phyloP scores from a whole-genome alignment of 2,113 vertebrate genomes.

The Syrrhaptes paradoxus region DNA sequence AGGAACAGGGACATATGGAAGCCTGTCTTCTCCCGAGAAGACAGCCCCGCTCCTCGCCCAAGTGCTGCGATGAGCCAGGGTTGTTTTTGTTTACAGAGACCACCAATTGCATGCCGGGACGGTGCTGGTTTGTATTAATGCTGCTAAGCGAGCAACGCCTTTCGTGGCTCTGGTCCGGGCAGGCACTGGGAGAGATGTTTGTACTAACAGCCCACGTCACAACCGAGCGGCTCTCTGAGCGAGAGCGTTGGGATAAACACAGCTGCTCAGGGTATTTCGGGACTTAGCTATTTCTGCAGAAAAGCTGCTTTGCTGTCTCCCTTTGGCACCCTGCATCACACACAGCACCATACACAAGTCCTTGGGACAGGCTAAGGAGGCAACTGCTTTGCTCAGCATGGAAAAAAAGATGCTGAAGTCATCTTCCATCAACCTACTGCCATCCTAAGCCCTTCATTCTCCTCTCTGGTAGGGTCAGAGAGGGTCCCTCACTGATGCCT shows the following conservation, averaged over 20 bases:
- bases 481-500: background rate
- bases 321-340: background rate
- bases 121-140: background rate
- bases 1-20: background rate
- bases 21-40: background rate
- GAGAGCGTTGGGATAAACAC: background rate
- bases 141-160: background rate
- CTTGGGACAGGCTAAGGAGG: background rate
- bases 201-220: background rate
- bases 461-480: background rate
- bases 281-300: constrained; percentile 21
- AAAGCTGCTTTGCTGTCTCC: background rate
- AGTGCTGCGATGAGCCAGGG: background rate
- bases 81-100: background rate
- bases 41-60: rapidly evolving
- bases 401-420: background rate
- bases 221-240: background rate
- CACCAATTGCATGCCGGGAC: rapidly evolving
- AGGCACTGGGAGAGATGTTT: background rate
- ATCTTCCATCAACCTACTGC: background rate
- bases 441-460: background rate
- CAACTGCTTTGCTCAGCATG: background rate
- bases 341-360: background rate
- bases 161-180: background rate
- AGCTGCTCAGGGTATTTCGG: constrained; percentile 16